These are phyloP conservation scores for Conus canariensis DNA, from an alignment of 2,888 invertebrate species.

Conservation along the genomic window DNA sequence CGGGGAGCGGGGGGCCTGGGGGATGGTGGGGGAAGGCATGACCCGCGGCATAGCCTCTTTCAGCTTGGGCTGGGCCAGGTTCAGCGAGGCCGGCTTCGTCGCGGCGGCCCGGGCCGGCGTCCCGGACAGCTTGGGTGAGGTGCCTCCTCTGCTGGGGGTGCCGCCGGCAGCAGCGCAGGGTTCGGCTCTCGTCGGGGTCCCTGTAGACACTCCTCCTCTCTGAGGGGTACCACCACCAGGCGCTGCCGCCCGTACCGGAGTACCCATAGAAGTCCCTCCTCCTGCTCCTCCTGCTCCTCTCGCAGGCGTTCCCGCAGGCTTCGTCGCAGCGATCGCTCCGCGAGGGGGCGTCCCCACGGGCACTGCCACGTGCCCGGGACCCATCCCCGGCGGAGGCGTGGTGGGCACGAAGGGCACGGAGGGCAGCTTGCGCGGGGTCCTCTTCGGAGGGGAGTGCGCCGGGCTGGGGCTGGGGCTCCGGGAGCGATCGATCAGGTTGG, in stretches of 20 bases:
- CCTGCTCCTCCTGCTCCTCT: not conserved
- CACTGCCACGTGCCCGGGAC: slow-evolving; percentile 14
- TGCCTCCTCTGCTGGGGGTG: not conserved
- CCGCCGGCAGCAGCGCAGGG: not conserved
- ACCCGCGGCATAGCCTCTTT: slow-evolving; percentile 78
- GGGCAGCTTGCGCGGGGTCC: slow-evolving; percentile 61
- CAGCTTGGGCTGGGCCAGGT: slow-evolving; percentile 75
- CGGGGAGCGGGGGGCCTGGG: slow-evolving; percentile 72
- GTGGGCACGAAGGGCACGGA: slow-evolving; percentile 53
- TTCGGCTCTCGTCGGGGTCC: not conserved
- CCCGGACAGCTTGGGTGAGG: not conserved
- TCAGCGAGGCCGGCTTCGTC: slow-evolving; percentile 91
- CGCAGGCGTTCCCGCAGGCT: not conserved
- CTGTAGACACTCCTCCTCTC: not conserved
- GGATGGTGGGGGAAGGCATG: slow-evolving; percentile 79
- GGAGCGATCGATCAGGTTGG: slow-evolving; percentile 79
- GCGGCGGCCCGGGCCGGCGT: not conserved
- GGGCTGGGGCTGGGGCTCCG: slow-evolving; percentile 78
- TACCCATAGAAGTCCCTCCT: not conserved
- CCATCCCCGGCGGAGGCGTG: slow-evolving; percentile 40
- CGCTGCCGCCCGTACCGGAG: not conserved
- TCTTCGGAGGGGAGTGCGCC: slow-evolving; percentile 58
- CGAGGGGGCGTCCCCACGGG: slow-evolving; percentile 34
- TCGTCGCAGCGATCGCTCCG: not conserved
- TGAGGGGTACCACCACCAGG: not conserved